Evolutionary conservation across 2,113 vertebrate species (phyloP), one percentile per base, ranked within the genome.

Genomic region (Takifugu flavidus): DNA sequence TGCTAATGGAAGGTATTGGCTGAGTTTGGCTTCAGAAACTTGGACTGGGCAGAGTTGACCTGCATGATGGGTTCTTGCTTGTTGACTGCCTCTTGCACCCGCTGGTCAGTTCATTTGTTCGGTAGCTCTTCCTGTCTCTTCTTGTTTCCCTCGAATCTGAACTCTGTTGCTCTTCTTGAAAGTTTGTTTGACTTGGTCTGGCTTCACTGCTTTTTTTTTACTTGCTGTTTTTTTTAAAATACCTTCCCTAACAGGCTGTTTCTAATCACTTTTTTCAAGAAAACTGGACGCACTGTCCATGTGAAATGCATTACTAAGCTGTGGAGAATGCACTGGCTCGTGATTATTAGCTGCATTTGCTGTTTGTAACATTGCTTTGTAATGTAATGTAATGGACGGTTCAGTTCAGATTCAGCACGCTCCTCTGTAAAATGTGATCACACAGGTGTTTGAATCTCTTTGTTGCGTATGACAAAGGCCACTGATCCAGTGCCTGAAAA

Each of bases 1-100:
- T 75, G 74, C 70, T 87, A 52, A 89, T 95, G 67, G 91, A 94
- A 88, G 94, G 94, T 96, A 93, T 64, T 79, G 76, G 56, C 83
- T 73, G 76, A 75, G 60, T 70, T 45, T 80, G 72, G 86, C 73
- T 80, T 77, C 1, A 1, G 55, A 14, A 5, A 66, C 62, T 28
- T 49, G 70, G 53, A 67, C 70, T 59, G 46, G 47, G 34, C 67
- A 46, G 27, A 57, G 69, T 46, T 72, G 13, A 61, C 66, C 39
- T 62, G 26, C 70, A 55, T 56, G 70, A 34, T 43, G 51, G 65
- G 45, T 62, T 60, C 20, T 67, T 70, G 64, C 62, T 69, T 65
- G 52, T 61, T 63, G 28, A 42, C 39, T 67, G 46, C 65, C 51
- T 78, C 53, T 62, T 67, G 49, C 44, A 15, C 49, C 39, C 59